These are phyloP conservation scores for Paramormyrops hopkinsi DNA, from an alignment of 2,797 vertebrate genomes.

Conservation along the genomic window DNA sequence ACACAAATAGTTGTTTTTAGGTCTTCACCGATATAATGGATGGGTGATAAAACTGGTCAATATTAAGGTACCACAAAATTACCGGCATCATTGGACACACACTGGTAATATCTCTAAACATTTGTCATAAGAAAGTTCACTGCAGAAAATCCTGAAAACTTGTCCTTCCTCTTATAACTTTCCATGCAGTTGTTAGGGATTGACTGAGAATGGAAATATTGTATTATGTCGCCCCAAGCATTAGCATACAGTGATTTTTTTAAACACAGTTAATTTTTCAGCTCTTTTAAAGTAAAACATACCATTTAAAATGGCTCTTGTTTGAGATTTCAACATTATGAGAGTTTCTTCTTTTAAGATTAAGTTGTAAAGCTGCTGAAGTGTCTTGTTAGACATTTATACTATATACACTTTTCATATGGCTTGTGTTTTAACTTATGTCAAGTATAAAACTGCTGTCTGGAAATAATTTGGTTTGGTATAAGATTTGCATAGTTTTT, in stretches of 20 bases:
- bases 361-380: neutral
- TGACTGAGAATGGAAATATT: slow-evolving; percentile 1
- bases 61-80: neutral
- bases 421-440: neutral
- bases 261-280: neutral
- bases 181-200: neutral
- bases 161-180: neutral
- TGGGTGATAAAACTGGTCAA: neutral
- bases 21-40: neutral
- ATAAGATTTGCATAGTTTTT: neutral
- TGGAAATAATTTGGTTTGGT: neutral
- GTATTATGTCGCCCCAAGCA: neutral
- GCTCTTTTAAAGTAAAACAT: neutral
- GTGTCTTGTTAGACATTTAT: neutral
- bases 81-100: neutral
- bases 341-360: neutral
- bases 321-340: neutral
- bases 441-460: neutral
- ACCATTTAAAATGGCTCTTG: neutral
- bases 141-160: neutral
- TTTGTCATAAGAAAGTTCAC: neutral
- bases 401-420: neutral
- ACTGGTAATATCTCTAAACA: neutral
- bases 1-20: neutral
- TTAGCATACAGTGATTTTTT: neutral